These are phyloP conservation scores for Hemaris fuciformis DNA, from an alignment of 2,888 invertebrate species.

Conservation along the genomic window DNA sequence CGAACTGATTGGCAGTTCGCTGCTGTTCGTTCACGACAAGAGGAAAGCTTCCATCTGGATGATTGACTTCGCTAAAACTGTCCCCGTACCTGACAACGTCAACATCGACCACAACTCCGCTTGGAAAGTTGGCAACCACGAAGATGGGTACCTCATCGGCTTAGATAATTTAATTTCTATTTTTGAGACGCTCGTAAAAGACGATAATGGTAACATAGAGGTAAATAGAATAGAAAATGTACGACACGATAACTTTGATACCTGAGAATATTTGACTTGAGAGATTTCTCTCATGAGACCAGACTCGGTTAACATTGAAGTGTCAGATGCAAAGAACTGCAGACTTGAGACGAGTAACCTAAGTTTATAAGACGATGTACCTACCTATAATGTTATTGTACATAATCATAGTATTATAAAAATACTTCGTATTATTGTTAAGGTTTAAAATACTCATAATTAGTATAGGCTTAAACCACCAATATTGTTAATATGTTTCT, in stretches of 20 bases:
- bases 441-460: slow-evolving; percentile 70
- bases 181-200: slow-evolving; percentile 84
- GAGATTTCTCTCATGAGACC: slow-evolving; percentile 40
- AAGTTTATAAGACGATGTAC: slow-evolving; percentile 38
- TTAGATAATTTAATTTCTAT: slow-evolving; percentile 94
- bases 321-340: slow-evolving; percentile 42
- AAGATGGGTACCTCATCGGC: slow-evolving; percentile 97
- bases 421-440: slow-evolving; percentile 50
- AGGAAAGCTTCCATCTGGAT: slow-evolving; percentile 95
- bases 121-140: slow-evolving; percentile 97
- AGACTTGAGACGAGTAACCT: slow-evolving; percentile 27
- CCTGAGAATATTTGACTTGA: slow-evolving; percentile 53
- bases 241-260: slow-evolving; percentile 66
- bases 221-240: slow-evolving; percentile 57
- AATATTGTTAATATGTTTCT: slow-evolving; percentile 32
- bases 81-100: slow-evolving; percentile 88
- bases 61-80: slow-evolving; percentile 98
- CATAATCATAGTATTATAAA: slow-evolving; percentile 61
- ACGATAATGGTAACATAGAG: slow-evolving; percentile 68
- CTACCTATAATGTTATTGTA: slow-evolving; percentile 55
- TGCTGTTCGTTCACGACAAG: slow-evolving; percentile 96
- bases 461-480: slow-evolving; percentile 56
- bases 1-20: slow-evolving; percentile 96
- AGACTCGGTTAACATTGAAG: slow-evolving; percentile 44
- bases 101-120: slow-evolving; percentile 89